Percentiles rank a stretch among this genome's conserved stretches.
Evolutionary conservation across 1,140 invertebrate species (phyloP).

Genomic region (Nylanderia fulva): DNA sequence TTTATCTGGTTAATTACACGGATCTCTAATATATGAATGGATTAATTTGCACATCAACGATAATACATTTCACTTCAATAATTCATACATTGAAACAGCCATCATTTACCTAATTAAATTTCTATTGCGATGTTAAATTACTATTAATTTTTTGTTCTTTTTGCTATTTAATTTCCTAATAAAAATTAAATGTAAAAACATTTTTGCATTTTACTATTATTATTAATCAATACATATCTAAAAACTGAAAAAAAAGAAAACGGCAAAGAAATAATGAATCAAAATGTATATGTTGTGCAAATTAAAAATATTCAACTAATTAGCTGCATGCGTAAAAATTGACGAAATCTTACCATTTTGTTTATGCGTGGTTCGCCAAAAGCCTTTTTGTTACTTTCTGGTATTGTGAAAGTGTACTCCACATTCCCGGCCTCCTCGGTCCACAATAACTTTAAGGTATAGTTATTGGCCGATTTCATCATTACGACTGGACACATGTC

Average conservation of each 20-base stretch:
- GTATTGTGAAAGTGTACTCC: conserved; percentile 75
- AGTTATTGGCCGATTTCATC: conserved; percentile 46
- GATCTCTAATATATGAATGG: conserved; percentile 7
- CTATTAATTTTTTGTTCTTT: background rate
- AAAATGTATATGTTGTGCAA: background rate
- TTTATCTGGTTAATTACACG: conserved; percentile 6
- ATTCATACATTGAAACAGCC: conserved; percentile 16
- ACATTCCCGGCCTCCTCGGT: conserved; percentile 74
- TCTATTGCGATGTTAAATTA: conserved; percentile 9
- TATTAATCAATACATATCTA: background rate
- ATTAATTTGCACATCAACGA: conserved; percentile 23
- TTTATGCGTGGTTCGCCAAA: conserved; percentile 67
- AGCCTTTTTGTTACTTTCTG: conserved; percentile 68
- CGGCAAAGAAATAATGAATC: background rate
- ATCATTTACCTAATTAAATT: conserved; percentile 23
- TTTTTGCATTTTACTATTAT: conserved; percentile 12
- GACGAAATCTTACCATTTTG: conserved; percentile 74
- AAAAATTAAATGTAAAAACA: background rate
- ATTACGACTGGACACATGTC: conserved; percentile 75
- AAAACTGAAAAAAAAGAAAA: background rate
- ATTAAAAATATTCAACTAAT: background rate
- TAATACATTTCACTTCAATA: conserved; percentile 24
- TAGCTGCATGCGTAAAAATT: background rate
- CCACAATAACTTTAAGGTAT: conserved; percentile 72
- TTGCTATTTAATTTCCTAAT: background rate